Evolutionary conservation across 1,140 invertebrate species (phyloP).

Genomic region (Cyclargus thomasi): DNA sequence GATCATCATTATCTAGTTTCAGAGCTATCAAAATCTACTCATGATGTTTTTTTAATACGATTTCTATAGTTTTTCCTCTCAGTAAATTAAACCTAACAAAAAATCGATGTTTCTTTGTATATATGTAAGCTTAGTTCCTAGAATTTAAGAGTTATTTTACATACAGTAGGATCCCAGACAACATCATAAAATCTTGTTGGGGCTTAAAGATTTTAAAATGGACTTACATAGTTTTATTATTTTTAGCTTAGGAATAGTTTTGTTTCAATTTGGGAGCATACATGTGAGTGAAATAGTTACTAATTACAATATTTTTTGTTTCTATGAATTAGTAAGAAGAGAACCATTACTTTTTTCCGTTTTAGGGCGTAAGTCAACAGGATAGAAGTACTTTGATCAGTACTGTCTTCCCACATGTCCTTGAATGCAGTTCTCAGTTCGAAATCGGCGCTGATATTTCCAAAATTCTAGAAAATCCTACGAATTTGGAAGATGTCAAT

Average conservation of each 20-base stretch:
- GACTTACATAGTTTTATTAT: neutral
- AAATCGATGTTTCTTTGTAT: neutral
- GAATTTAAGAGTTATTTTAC: neutral
- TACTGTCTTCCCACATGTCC: neutral
- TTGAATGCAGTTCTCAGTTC: neutral
- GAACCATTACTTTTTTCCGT: neutral
- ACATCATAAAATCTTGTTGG: neutral
- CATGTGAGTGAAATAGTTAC: neutral
- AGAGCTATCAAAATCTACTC: neutral
- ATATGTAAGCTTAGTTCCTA: neutral
- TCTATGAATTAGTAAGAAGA: too few relatives aligned
- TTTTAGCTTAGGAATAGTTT: neutral
- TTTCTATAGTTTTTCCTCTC: neutral
- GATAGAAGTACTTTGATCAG: neutral
- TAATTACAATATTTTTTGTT: too few relatives aligned
- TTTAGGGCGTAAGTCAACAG: neutral
- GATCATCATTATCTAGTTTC: neutral
- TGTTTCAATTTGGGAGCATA: neutral
- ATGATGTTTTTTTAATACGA: neutral
- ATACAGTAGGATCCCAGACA: neutral
- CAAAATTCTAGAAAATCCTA: neutral
- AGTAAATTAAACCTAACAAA: neutral
- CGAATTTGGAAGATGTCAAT: constrained; percentile 1
- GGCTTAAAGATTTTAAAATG: neutral
- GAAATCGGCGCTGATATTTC: constrained; percentile 9